Percentiles rank a stretch among this genome's conserved stretches.
phyloP scores from a whole-genome alignment of 1,140 invertebrate species.

The Lepidurus apus region DNA sequence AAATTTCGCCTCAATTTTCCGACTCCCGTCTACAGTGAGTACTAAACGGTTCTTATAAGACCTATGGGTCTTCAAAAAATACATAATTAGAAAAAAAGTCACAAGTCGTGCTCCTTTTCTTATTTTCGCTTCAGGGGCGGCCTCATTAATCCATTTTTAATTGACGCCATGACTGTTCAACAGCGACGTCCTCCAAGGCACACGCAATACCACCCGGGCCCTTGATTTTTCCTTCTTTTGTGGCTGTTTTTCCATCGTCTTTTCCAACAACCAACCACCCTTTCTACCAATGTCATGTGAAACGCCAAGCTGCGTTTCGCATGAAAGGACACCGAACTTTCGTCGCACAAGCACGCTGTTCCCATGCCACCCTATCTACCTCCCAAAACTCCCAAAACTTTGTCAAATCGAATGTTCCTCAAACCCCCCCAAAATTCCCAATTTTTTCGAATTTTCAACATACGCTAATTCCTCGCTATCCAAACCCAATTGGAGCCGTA shows the following conservation, averaged over 20 bases:
- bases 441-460: no score
- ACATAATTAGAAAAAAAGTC: no score
- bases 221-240: not conserved
- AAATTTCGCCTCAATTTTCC: not conserved
- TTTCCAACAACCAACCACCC: not conserved
- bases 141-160: constrained; percentile 16
- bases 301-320: constrained; percentile 14
- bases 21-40: not conserved
- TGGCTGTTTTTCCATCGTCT: constrained; percentile 4
- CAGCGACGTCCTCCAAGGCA: not conserved
- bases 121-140: not conserved
- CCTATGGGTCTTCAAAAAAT: no score
- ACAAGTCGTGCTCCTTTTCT: not conserved
- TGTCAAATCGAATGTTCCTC: no score
- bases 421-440: not conserved
- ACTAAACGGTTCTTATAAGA: no score
- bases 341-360: not conserved
- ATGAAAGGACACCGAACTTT: constrained; percentile 15
- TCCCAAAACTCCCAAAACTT: not conserved
- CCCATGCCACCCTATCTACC: constrained; percentile 1
- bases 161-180: constrained; percentile 13
- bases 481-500: no score
- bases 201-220: constrained; percentile 2
- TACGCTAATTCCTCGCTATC: no score
- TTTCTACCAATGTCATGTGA: constrained; percentile 11